These are phyloP conservation scores for Ranitomeya variabilis DNA, from an alignment of 2,113 vertebrate species.

Conservation along the genomic window DNA sequence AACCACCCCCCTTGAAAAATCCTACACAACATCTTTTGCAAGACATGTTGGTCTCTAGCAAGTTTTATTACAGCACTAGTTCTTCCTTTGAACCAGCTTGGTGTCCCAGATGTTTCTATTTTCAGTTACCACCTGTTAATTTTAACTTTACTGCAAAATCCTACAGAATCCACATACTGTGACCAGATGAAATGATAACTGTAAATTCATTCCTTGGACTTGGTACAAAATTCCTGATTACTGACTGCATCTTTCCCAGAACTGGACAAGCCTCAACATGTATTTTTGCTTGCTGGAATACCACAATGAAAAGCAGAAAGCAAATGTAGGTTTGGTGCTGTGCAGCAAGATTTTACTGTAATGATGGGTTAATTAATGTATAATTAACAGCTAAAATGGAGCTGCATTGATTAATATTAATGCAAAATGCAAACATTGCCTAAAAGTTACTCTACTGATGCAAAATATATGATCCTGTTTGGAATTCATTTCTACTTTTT, in stretches of 20 bases:
- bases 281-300: constrained; percentile 24
- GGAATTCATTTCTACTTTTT: too few relatives aligned
- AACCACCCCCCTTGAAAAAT: background rate
- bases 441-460: too few relatives aligned
- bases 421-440: too few relatives aligned
- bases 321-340: background rate
- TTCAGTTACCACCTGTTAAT: background rate
- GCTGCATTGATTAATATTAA: too few relatives aligned
- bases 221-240: constrained; percentile 39
- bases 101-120: constrained; percentile 9
- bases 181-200: constrained; percentile 18
- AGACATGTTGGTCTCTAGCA: background rate
- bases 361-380: background rate
- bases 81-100: background rate
- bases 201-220: constrained; percentile 31
- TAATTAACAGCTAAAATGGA: background rate
- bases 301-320: constrained; percentile 5
- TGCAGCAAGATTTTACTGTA: background rate
- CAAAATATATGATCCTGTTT: too few relatives aligned
- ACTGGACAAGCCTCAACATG: constrained; percentile 25
- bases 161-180: constrained; percentile 9
- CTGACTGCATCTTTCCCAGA: constrained; percentile 41
- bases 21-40: too few relatives aligned
- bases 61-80: background rate
- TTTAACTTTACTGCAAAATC: constrained; percentile 14